A percentile compares a stretch with the other conserved stretches of the same genome.
phyloP scores from a whole-genome alignment of 1,140 invertebrate genomes.

The Temnothorax curvispinosus region DNA sequence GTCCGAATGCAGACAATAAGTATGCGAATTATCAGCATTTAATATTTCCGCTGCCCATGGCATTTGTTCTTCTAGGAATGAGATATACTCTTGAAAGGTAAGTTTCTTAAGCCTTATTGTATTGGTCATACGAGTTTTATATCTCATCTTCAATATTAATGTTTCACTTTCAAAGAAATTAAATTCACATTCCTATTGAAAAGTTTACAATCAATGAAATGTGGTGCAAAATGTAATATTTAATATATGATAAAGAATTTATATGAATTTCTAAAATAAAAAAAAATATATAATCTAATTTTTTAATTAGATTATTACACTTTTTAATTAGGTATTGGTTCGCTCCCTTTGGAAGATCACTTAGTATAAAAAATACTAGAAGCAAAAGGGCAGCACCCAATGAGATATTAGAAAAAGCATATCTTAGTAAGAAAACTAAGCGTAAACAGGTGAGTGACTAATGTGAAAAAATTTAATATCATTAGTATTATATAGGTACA shows the following conservation, averaged over 20 bases:
- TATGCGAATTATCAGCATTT: slow-evolving; percentile 94
- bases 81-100: slow-evolving; percentile 94
- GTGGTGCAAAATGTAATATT: background rate
- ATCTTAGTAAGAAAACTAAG: slow-evolving; percentile 89
- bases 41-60: slow-evolving; percentile 92
- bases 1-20: slow-evolving; percentile 91
- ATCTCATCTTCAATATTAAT: background rate
- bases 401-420: slow-evolving; percentile 91
- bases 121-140: background rate
- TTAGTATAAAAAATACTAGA: slow-evolving; percentile 92
- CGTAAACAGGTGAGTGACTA: slow-evolving; percentile 89
- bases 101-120: slow-evolving; percentile 68
- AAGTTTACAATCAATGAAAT: background rate
- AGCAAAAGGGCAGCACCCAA: slow-evolving; percentile 90
- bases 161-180: background rate
- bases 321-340: slow-evolving; percentile 90
- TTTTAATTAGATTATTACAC: no score
- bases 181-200: background rate
- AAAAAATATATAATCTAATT: background rate
- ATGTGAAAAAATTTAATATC: background rate
- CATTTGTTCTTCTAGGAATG: slow-evolving; percentile 90
- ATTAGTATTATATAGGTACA: background rate
- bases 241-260: background rate
- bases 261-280: background rate
- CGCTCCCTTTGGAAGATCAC: slow-evolving; percentile 90